Evolutionary conservation across 2,113 vertebrate species (phyloP).

Genomic region (Camelus dromedarius): DNA sequence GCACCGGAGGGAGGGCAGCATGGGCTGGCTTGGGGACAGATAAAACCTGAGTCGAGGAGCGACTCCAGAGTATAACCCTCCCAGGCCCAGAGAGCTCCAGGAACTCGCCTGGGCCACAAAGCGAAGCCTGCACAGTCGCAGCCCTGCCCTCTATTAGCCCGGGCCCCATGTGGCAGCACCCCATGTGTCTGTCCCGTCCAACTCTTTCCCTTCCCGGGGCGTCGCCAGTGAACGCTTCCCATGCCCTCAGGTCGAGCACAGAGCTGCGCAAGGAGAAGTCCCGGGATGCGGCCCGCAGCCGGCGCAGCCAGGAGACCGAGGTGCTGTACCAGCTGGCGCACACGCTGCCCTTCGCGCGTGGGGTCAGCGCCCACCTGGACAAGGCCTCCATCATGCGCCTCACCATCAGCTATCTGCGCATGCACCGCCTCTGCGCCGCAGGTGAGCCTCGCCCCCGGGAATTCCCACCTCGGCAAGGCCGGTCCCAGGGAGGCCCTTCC

Average conservation of each 20-base stretch:
- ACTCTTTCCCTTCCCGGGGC: neutral
- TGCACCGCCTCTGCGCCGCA: constrained; percentile 87
- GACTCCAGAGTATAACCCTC: neutral
- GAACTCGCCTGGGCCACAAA: neutral
- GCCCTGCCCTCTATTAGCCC: neutral
- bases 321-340: constrained; percentile 94
- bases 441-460: constrained; percentile 80
- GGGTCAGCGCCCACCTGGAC: constrained; percentile 93
- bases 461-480: rapidly evolving
- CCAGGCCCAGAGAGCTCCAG: neutral
- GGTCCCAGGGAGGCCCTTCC: neutral
- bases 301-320: constrained; percentile 94
- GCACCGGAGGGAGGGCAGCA: neutral
- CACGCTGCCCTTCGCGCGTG: constrained; percentile 92
- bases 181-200: neutral
- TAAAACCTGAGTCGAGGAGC: neutral
- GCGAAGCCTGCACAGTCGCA: neutral
- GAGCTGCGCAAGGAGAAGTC: constrained; percentile 94
- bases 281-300: constrained; percentile 92
- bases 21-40: constrained; percentile 37
- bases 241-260: constrained; percentile 87
- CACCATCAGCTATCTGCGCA: constrained; percentile 92
- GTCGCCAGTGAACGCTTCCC: constrained; percentile 21
- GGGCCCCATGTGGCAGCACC: neutral
- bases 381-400: constrained; percentile 95